phyloP scores from a whole-genome alignment of 1,140 invertebrate species.

The Drosophila saltans region DNA sequence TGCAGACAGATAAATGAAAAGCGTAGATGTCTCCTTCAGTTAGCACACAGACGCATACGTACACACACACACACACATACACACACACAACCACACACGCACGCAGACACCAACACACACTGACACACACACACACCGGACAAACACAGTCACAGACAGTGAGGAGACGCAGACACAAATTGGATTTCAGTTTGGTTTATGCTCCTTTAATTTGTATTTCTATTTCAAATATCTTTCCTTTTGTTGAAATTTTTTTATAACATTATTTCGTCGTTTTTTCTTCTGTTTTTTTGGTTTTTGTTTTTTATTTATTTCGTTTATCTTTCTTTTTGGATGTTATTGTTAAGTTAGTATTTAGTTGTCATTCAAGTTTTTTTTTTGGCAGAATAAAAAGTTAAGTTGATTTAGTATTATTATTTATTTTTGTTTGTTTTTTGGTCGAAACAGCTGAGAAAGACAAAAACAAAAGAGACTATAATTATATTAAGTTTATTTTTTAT shows the following conservation, averaged over 20 bases:
- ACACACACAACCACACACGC: constrained; percentile 14
- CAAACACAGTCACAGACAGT: constrained; percentile 5
- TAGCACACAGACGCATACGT: constrained; percentile 15
- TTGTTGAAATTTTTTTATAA: constrained; percentile 13
- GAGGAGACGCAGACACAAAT: background rate
- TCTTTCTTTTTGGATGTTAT: background rate
- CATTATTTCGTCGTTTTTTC: constrained; percentile 10
- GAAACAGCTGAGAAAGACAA: constrained; percentile 1
- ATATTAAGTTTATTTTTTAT: too few relatives aligned
- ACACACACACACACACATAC: constrained; percentile 11
- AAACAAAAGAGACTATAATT: background rate
- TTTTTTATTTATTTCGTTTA: background rate
- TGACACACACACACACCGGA: constrained; percentile 18
- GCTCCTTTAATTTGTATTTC: background rate
- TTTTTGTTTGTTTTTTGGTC: background rate
- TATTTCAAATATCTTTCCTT: constrained; percentile 9
- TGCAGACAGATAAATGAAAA: constrained; percentile 19
- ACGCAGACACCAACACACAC: constrained; percentile 13
- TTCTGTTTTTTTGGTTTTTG: background rate
- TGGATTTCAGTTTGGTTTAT: constrained; percentile 23
- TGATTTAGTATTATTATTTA: background rate
- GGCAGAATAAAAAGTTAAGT: background rate
- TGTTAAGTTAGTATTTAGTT: background rate
- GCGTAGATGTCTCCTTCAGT: constrained; percentile 10
- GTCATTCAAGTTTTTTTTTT: background rate